Evolutionary conservation across 2,888 invertebrate genomes (phyloP), one percentile per base, ranked within the genome.

Genomic region (Diaperis boleti): DNA sequence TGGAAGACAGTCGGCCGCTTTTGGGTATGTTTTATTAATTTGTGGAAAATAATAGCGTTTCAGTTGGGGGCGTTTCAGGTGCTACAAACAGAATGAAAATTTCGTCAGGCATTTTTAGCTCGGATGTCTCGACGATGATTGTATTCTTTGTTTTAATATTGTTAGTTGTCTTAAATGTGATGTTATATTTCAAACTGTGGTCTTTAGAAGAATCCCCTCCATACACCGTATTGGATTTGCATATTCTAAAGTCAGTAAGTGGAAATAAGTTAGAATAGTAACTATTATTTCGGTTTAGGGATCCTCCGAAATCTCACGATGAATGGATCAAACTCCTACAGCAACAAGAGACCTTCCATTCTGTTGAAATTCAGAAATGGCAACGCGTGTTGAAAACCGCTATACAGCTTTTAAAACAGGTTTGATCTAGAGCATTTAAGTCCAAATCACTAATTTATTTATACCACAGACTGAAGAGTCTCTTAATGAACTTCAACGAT

Each of bases 151-250:
- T 88, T 68, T 83, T 90, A 80, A 83, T 90, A 74, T 82, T 87
- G 68, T 85, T 87, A 69, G 85, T 90, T 68, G 82, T 92, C 72
- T 82, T 93, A 74, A 92, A 92, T 83, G 91, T 90, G 68, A 84
- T 92, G 79, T 87, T 96, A 63, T 94, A 94, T 85, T 91, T 92
- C 83, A 90, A 92, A 82, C 85, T 96, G 70, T 91, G 92, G 90
- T 85, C 87, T 69, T 80, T 90, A 67, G 90, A 92, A 78, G 85
- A 87, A 64, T 78, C 83, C 33, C 81, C 84, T 29, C 82, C 83
- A 10, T 83, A 83, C 67, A 83, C 82, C 39, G 76, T 85, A 39
- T 78, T 85, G 78, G 85, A 85, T 76, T 74, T 85, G 61, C 83
- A 85, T 65, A 81, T 83, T 70, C 75, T 85, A 31, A 84, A 83